These are phyloP conservation scores for Malacosoma neustria DNA, from an alignment of 2,888 invertebrate genomes.

Conservation along the genomic window DNA sequence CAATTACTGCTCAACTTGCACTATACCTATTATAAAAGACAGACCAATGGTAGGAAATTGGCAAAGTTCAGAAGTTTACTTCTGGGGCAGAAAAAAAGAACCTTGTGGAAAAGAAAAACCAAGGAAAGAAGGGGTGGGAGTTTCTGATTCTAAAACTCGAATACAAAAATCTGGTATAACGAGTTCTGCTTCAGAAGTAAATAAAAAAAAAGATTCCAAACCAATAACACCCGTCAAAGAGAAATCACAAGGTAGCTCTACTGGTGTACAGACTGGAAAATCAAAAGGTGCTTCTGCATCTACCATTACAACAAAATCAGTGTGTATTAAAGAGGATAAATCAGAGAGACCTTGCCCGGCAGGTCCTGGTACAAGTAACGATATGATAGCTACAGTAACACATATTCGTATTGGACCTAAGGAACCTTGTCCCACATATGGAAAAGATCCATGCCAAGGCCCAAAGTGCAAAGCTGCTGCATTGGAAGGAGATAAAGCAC, in stretches of 20 bases:
- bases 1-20: conserved; percentile 21
- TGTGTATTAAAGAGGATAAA: conserved; percentile 39
- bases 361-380: conserved; percentile 25
- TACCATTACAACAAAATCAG: conserved; percentile 29
- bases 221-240: conserved; percentile 15
- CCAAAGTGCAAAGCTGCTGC: conserved; percentile 42
- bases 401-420: conserved; percentile 50
- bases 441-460: conserved; percentile 44
- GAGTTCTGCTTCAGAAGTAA: conserved; percentile 8
- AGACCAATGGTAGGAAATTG: conserved; percentile 11
- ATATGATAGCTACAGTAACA: conserved; percentile 48
- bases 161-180: conserved; percentile 12
- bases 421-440: conserved; percentile 43
- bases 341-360: conserved; percentile 27
- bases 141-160: conserved; percentile 15
- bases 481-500: conserved; percentile 31
- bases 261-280: conserved; percentile 26
- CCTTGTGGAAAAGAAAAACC: conserved; percentile 13
- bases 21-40: conserved; percentile 16
- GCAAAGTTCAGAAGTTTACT: conserved; percentile 41
- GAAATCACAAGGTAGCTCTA: conserved; percentile 12
- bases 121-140: conserved; percentile 53
- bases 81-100: conserved; percentile 40
- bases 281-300: conserved; percentile 19
- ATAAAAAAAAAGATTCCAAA: conserved; percentile 14